Percentiles rank a stretch among this genome's conserved stretches.
Conservation (phyloP, 2,113 vertebrate species). For the Mormyrus lacerda region DNA sequence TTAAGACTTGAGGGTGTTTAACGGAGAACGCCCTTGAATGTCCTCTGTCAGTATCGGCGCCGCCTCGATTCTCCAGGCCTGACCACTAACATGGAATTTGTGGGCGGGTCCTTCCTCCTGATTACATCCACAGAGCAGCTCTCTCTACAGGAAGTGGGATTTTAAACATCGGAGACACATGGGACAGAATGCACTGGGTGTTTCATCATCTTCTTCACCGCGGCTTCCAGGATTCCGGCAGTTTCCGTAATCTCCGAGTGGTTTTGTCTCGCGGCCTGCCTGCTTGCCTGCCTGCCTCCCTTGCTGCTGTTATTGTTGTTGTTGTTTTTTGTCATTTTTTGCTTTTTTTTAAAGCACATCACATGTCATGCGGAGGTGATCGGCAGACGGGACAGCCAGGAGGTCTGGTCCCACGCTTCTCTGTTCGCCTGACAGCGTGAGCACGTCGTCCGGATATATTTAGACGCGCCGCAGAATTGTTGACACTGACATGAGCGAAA, state of each 20-base stretch:
- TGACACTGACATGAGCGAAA: slow-evolving; percentile 17
- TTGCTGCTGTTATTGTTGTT: not conserved
- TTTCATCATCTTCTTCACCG: not conserved
- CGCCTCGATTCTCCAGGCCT: not conserved
- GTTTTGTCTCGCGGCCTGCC: not conserved
- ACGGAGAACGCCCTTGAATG: not conserved
- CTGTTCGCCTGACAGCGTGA: not conserved
- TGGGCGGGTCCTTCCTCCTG: not conserved
- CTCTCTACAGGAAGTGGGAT: not conserved
- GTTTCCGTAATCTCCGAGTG: not conserved
- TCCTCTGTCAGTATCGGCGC: not conserved
- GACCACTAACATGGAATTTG: not conserved
- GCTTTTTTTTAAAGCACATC: not conserved
- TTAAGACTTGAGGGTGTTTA: not conserved
- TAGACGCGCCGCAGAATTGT: not conserved
- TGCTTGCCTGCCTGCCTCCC: not conserved
- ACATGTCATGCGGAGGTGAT: not conserved
- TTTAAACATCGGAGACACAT: not conserved
- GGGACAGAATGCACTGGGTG: not conserved
- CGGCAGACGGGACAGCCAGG: not conserved
- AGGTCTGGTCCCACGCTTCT: not conserved
- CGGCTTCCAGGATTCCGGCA: not conserved
- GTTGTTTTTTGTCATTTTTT: not conserved
- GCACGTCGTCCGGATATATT: not conserved
- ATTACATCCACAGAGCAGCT: not conserved